phyloP scores from a whole-genome alignment of 2,113 vertebrate genomes.

The Solea solea region DNA sequence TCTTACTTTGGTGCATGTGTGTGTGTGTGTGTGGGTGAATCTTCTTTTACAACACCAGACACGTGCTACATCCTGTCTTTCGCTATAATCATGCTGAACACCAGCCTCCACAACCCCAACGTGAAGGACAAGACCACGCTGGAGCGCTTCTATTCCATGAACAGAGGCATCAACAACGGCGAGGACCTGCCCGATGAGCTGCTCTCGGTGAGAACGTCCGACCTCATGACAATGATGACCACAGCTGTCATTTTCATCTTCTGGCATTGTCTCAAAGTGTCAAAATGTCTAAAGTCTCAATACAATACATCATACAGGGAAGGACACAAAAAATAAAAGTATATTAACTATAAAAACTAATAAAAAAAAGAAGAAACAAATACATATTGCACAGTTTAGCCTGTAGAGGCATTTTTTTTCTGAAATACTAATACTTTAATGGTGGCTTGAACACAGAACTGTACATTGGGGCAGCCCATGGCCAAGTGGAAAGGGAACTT shows the following conservation, averaged over 20 bases:
- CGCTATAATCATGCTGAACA: constrained; percentile 97
- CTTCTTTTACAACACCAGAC: constrained; percentile 78
- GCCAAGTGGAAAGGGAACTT: too few relatives aligned
- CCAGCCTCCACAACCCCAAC: constrained; percentile 95
- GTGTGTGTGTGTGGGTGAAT: neutral
- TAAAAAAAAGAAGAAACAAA: too few relatives aligned
- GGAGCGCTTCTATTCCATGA: constrained; percentile 93
- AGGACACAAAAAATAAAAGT: too few relatives aligned
- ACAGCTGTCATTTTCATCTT: neutral
- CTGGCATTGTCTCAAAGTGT: too few relatives aligned
- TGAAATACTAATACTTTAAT: too few relatives aligned
- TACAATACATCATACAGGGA: too few relatives aligned
- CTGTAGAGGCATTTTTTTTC: too few relatives aligned
- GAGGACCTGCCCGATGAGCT: constrained; percentile 87
- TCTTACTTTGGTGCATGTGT: constrained; percentile 11
- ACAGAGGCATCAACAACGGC: constrained; percentile 92
- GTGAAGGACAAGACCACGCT: constrained; percentile 92
- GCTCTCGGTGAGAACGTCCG: constrained; percentile 83
- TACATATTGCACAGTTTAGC: too few relatives aligned
- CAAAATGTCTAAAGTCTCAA: too few relatives aligned
- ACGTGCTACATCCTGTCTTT: constrained; percentile 97
- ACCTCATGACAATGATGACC: neutral
- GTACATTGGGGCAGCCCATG: too few relatives aligned
- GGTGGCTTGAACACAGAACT: too few relatives aligned
- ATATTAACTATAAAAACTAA: too few relatives aligned